Percentiles rank a stretch among this genome's conserved stretches.
Evolutionary conservation across 2,113 vertebrate species (phyloP).

Genomic region (Amblyornis subalaris): DNA sequence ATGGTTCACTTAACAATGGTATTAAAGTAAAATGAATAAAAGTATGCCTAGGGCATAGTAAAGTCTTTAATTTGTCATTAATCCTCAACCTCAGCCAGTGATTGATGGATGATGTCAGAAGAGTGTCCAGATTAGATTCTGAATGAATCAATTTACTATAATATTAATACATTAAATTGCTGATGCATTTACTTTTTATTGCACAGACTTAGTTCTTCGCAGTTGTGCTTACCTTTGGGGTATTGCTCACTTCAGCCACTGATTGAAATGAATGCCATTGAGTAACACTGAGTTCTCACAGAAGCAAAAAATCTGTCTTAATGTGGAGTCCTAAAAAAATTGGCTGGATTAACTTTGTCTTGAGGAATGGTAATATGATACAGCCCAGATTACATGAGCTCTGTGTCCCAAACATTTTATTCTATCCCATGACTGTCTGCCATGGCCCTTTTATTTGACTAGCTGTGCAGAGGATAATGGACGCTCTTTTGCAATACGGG

Average conservation of each 20-base stretch:
- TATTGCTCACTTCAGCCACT: not conserved
- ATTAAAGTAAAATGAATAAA: conserved; percentile 68
- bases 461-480: not conserved
- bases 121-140: conserved; percentile 62
- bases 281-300: not conserved
- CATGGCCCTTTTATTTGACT: not conserved
- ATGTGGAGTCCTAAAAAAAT: not conserved
- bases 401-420: not conserved
- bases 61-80: conserved; percentile 68
- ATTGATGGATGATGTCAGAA: conserved; percentile 59
- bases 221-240: not conserved
- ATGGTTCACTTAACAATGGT: conserved; percentile 64
- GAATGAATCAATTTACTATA: conserved; percentile 48
- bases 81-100: conserved; percentile 52
- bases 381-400: not conserved
- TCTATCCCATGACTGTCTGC: not conserved
- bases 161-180: conserved; percentile 38
- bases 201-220: not conserved
- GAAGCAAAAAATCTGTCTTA: not conserved
- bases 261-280: not conserved
- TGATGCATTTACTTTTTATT: conserved; percentile 34
- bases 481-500: not conserved
- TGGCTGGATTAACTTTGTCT: not conserved
- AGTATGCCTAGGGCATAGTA: conserved; percentile 52
- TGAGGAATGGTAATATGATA: not conserved